phyloP scores from a whole-genome alignment of 2,113 vertebrate genomes.

The Chloropsis hardwickii region DNA sequence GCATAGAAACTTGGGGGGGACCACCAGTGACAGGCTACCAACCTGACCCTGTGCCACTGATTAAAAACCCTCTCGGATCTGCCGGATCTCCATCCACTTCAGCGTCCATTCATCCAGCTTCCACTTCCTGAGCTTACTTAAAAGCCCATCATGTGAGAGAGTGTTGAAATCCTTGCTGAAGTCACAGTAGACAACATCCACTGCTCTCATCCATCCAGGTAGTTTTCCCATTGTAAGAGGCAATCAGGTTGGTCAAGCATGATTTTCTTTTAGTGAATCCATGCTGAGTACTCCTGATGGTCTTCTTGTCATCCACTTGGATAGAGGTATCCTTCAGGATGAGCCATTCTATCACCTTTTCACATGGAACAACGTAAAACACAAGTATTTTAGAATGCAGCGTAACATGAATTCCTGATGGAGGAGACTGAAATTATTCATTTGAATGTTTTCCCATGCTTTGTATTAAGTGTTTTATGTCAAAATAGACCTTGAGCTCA shows the following conservation, averaged over 20 bases:
- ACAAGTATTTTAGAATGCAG: neutral
- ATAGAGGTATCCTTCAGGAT: neutral
- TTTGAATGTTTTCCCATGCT: neutral
- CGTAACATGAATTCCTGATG: neutral
- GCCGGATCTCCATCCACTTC: neutral
- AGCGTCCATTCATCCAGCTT: neutral
- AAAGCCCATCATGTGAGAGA: neutral
- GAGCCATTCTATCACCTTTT: neutral
- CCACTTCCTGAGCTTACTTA: neutral
- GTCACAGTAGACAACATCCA: rapidly evolving
- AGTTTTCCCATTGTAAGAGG: neutral
- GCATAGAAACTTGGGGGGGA: neutral
- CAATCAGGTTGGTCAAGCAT: neutral
- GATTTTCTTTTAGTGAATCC: neutral
- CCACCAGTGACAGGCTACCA: neutral
- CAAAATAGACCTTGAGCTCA: neutral
- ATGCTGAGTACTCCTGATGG: neutral
- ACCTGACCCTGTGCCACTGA: neutral
- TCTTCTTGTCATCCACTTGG: neutral
- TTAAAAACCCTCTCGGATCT: neutral
- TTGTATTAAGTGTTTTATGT: neutral
- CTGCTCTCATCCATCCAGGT: neutral
- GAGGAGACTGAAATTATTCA: neutral
- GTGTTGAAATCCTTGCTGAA: neutral
- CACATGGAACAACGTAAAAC: neutral